Conservation (phyloP, 2,113 vertebrate genomes). For the Aspidoscelis tigris region DNA sequence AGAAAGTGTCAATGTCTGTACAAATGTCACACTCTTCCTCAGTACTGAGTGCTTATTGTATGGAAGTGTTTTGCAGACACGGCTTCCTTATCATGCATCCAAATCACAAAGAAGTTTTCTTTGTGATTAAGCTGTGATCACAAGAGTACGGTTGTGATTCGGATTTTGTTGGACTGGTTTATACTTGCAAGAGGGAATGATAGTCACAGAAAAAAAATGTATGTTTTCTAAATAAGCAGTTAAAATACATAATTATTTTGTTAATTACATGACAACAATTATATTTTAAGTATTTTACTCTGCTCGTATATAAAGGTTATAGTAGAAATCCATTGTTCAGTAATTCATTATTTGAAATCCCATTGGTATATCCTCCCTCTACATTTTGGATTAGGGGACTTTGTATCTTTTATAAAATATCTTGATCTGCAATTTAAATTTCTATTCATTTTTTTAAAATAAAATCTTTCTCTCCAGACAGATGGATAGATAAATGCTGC, state of each 20-base stretch:
- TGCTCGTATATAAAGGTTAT: not conserved
- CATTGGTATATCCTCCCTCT: not conserved
- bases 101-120: too few relatives aligned
- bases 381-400: too few relatives aligned
- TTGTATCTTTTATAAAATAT: not conserved
- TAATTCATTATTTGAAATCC: not conserved
- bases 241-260: not conserved
- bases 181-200: not conserved
- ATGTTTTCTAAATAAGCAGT: not conserved
- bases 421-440: not conserved
- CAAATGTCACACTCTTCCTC: too few relatives aligned
- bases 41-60: too few relatives aligned
- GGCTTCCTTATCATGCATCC: too few relatives aligned
- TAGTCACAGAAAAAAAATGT: not conserved
- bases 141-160: not conserved
- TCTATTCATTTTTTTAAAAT: not conserved
- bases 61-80: too few relatives aligned
- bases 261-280: too few relatives aligned
- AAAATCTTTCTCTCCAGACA: not conserved
- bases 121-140: too few relatives aligned
- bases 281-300: too few relatives aligned
- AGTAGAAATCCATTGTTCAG: not conserved
- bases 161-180: not conserved
- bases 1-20: too few relatives aligned
- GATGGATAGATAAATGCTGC: too few relatives aligned